These are phyloP conservation scores for Molothrus aeneus DNA, from an alignment of 2,797 vertebrate species.

Conservation along the genomic window DNA sequence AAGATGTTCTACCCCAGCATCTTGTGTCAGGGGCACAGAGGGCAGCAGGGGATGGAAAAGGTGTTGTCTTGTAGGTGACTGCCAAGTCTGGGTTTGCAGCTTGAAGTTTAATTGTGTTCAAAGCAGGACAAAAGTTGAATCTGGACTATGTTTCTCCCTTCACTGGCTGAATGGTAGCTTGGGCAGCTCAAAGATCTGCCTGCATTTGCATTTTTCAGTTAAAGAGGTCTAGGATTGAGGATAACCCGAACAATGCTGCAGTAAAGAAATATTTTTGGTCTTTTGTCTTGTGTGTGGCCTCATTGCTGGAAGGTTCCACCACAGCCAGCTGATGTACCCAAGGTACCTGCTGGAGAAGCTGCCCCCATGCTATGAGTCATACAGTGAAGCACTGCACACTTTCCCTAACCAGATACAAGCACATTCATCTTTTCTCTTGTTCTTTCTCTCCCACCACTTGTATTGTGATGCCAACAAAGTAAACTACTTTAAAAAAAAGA, in stretches of 20 bases:
- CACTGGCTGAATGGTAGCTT: not conserved
- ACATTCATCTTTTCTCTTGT: not conserved
- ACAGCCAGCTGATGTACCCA: fast-evolving
- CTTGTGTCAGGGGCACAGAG: not conserved
- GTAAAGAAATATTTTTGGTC: not conserved
- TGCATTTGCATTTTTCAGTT: not conserved
- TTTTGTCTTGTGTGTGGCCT: not conserved
- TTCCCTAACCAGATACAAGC: not conserved
- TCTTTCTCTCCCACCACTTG: not conserved
- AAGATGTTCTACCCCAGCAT: not conserved
- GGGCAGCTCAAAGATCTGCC: not conserved
- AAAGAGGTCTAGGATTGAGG: not conserved
- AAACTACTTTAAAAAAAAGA: not conserved
- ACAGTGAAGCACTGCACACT: not conserved
- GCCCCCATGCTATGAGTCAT: not conserved
- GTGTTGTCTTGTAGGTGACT: not conserved
- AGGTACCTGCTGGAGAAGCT: not conserved
- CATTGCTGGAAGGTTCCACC: not conserved
- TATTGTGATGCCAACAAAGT: not conserved
- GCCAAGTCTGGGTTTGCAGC: not conserved
- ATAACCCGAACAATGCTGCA: not conserved
- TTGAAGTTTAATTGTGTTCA: not conserved
- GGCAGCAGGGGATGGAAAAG: not conserved
- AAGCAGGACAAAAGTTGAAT: not conserved
- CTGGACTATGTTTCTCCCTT: not conserved